These are phyloP conservation scores for Adelges cooleyi DNA, from an alignment of 1,140 invertebrate species.

Conservation along the genomic window DNA sequence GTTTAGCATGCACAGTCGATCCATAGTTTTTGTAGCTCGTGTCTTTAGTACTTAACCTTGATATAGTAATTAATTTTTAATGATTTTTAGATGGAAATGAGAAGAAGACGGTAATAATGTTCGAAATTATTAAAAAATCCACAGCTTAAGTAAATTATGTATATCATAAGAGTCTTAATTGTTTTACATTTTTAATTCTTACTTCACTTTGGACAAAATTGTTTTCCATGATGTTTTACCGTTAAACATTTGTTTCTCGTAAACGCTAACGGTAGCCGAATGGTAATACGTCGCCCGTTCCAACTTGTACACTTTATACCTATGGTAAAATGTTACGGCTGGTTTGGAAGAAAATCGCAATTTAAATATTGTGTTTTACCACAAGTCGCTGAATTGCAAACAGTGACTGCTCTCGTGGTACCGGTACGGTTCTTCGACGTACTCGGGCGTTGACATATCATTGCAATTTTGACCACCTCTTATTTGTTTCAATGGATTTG, in stretches of 20 bases:
- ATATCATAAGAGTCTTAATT: too few species aligned
- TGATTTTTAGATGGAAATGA: too few species aligned
- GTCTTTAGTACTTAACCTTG: background rate
- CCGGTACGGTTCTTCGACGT: background rate
- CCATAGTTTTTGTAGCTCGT: background rate
- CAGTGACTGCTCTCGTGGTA: conserved; percentile 9
- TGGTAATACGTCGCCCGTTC: background rate
- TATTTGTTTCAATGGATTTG: background rate
- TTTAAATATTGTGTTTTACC: background rate
- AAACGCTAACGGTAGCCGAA: conserved; percentile 1
- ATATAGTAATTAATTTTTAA: too few species aligned
- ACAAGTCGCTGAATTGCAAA: conserved; percentile 4
- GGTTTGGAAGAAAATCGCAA: background rate
- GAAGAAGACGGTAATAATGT: too few species aligned
- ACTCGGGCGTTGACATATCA: background rate
- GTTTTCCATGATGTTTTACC: background rate
- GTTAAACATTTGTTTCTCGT: background rate
- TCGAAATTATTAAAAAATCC: too few species aligned
- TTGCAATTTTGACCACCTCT: background rate
- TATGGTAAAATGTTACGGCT: background rate
- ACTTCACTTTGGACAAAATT: conserved; percentile 11
- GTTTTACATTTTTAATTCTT: background rate
- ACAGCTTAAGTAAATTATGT: too few species aligned
- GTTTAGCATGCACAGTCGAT: background rate
- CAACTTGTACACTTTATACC: background rate